Conservation (phyloP, 2,797 vertebrate genomes). For the Aselliscus stoliczkanus region DNA sequence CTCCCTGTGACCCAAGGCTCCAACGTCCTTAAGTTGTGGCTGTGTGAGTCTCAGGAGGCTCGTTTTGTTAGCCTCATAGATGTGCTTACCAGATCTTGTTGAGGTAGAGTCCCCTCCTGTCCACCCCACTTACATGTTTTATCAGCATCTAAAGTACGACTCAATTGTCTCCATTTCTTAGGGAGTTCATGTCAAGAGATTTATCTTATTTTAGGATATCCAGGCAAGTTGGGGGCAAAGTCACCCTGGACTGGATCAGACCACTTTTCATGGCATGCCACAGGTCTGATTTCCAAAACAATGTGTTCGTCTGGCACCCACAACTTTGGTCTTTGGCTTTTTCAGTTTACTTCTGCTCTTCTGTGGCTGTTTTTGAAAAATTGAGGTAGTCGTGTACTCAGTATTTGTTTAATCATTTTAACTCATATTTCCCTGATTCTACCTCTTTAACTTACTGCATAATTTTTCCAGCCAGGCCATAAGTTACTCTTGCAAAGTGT, state of each 20-base stretch:
- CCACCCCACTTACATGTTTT: not conserved
- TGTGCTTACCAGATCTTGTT: not conserved
- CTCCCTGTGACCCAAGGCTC: not conserved
- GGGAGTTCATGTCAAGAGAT: not conserved
- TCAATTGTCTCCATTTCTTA: not conserved
- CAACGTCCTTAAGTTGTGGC: not conserved
- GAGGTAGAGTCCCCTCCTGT: not conserved
- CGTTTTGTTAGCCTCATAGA: not conserved
- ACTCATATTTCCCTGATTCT: not conserved
- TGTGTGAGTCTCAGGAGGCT: not conserved
- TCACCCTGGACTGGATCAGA: not conserved
- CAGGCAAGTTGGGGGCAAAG: not conserved
- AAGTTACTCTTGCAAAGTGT: not conserved
- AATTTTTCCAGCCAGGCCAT: conserved; percentile 27
- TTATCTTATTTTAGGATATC: conserved; percentile 13
- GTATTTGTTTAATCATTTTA: not conserved
- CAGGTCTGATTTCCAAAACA: not conserved
- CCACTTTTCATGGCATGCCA: not conserved
- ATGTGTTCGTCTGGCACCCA: not conserved
- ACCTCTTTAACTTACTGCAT: not conserved
- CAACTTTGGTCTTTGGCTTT: not conserved
- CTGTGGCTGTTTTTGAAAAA: not conserved
- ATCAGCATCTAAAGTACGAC: not conserved
- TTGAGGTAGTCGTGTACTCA: not conserved
- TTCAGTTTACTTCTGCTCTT: not conserved